Evolutionary conservation across 2,888 invertebrate species (phyloP), one percentile per base, ranked within the genome.

Genomic region (Aquatica leii): DNA sequence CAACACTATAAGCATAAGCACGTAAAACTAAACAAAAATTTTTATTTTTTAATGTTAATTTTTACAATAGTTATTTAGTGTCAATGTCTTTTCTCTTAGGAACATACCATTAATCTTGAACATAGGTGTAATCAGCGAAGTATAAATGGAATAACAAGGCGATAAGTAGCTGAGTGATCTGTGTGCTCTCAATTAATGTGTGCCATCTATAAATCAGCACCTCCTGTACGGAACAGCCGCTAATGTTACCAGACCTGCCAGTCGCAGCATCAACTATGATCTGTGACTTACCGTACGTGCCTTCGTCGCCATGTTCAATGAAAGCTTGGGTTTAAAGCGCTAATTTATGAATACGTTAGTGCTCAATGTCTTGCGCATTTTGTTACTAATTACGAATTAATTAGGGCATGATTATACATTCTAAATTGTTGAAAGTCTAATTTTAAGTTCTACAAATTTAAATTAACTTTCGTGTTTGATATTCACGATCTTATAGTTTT

Each of bases 191-290:
- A 73, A 77, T 77, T 76, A 77, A 77, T 74, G 74, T 72, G 73
- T 69, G 68, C 66, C 71, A 70, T 72, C 74, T 71, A 77, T 77
- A 77, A 77, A 77, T 77, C 77, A 75, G 74, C 72, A 75, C 75
- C 74, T 74, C 71, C 75, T 76, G 77, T 73, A 74, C 65, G 64
- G 62, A 75, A 69, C 71, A 67, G 66, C 73, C 71, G 66, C 68
- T 69, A 73, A 76, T 76, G 73, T 74, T 70, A 76, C 75, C 73
- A 64, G 50, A 71, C 62, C 75, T 76, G 77, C 76, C 77, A 76
- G 71, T 71, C 67, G 73, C 77, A 77, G 75, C 74, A 74, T 74
- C 75, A 73, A 73, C 73, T 66, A 69, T 73, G 71, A 73, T 64
- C 63, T 64, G 63, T 64, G 63, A 64, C 51, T 59, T 64, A 51